Percentiles rank a stretch among this genome's conserved stretches.
phyloP scores from a whole-genome alignment of 1,140 invertebrate species.

The Neoseiulus cucumeris region DNA sequence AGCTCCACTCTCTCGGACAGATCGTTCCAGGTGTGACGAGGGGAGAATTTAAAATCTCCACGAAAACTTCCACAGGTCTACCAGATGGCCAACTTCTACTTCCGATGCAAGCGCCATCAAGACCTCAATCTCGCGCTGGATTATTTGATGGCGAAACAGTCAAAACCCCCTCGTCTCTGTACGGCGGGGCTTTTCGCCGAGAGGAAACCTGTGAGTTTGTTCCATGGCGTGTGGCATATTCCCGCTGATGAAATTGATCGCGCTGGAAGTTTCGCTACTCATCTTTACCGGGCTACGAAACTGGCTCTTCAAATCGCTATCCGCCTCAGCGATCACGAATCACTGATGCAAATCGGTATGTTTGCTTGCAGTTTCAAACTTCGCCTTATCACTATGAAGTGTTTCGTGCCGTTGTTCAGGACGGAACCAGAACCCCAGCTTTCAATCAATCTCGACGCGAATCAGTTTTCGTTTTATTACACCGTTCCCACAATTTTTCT shows the following conservation, averaged over 20 bases:
- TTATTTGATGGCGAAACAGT: slow-evolving; percentile 9
- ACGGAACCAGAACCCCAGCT: too few species aligned
- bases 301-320: slow-evolving; percentile 58
- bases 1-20: slow-evolving; percentile 58
- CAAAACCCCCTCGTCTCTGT: not conserved
- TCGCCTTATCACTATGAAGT: too few species aligned
- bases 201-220: slow-evolving; percentile 63
- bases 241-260: slow-evolving; percentile 71
- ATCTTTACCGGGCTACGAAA: slow-evolving; percentile 62
- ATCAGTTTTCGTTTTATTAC: too few species aligned
- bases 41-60: slow-evolving; percentile 23
- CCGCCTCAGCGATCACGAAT: slow-evolving; percentile 52
- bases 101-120: not conserved
- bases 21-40: slow-evolving; percentile 19
- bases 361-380: too few species aligned
- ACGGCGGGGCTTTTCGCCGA: slow-evolving; percentile 63
- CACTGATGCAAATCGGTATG: slow-evolving; percentile 47
- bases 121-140: not conserved
- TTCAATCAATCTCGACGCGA: too few species aligned
- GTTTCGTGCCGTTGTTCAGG: too few species aligned
- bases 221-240: slow-evolving; percentile 83
- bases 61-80: not conserved
- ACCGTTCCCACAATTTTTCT: too few species aligned
- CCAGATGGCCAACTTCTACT: slow-evolving; percentile 4
- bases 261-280: slow-evolving; percentile 68